Conservation (phyloP, 2,888 invertebrate species). For the Proisotoma minuta region DNA sequence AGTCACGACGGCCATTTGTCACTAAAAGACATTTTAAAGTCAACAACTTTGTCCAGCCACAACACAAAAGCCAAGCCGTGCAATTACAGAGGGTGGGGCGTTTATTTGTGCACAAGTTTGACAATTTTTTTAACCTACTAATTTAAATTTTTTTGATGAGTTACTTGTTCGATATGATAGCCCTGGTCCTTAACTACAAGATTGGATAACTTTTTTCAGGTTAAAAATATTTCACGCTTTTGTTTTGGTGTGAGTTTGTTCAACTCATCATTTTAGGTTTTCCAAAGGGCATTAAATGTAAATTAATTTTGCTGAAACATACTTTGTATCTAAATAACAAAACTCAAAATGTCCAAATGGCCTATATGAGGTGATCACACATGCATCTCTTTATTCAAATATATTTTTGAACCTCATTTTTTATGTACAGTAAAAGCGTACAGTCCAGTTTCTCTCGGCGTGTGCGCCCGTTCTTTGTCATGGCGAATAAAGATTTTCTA, state of each 20-base stretch:
- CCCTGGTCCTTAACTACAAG: neutral
- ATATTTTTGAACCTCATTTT: neutral
- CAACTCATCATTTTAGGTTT: neutral
- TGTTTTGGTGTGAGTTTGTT: neutral
- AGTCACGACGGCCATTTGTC: no score
- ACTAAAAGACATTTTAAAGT: no score
- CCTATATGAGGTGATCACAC: neutral
- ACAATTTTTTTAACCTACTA: neutral
- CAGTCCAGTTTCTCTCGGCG: neutral
- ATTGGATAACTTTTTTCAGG: neutral
- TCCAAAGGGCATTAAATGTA: neutral
- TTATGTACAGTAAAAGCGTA: neutral
- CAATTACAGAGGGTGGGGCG: neutral
- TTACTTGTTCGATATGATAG: neutral
- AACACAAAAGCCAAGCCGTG: no score
- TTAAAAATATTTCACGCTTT: neutral
- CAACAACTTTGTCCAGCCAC: no score
- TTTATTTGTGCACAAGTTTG: neutral
- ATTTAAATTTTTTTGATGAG: neutral
- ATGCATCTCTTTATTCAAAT: neutral
- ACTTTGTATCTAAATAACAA: neutral
- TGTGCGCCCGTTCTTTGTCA: neutral
- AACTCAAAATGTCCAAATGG: neutral
- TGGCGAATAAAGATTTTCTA: neutral
- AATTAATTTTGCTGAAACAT: neutral